Base-by-base conservation (phyloP, 2,113 vertebrate species). In the Tragelaphus buxtoni region DNA sequence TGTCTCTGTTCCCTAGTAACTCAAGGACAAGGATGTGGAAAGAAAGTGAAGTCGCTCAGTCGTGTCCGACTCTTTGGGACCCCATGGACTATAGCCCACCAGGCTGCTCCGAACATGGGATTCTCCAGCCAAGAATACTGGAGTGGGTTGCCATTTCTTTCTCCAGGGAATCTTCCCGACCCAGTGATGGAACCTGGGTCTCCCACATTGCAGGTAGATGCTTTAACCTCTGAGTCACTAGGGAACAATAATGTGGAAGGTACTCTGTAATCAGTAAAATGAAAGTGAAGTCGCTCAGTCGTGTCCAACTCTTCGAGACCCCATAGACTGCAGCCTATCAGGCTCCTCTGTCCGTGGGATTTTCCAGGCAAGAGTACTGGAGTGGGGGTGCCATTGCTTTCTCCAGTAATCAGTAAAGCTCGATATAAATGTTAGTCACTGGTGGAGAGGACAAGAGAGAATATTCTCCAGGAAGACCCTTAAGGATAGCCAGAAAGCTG, bases 1-100 rank as follows among this genome's bases (percentile, higher is more conserved):
- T 87, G 8, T 79, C 42, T 65, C 56, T 82, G 87, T 94, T 58
- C 84, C 35, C 53, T 79, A 35, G 13, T 53, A 58, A 86, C 53
- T 82, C 22, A 82, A 65, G 83, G 39, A 49, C 26, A 60, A 60
- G 56, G 17, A 20, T 28, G 13, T 77, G 56, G 80, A 30, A 51
- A 58, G 63, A 35, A 20, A 20, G n/a, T 69, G 32, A 69, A 69
- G 63, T 69, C 1, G 0, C 9, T 69, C n/a, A 35, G n/a, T 35
- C 9, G 0, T 69, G n/a, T 69, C 63, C 0, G 0, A 69, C 18
- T 69, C 18, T 69, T 69, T 69, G n/a, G 5, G 65, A 69, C 18
- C 18, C 65, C 65, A 39, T 35, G 63, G 18, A 69, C n/a, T 69
- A 9, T 69, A 39, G 65, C 65, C n/a, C 5, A 39, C 18, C n/a